Conservation (phyloP, 2,797 vertebrate genomes). For the Trachops cirrhosus region DNA sequence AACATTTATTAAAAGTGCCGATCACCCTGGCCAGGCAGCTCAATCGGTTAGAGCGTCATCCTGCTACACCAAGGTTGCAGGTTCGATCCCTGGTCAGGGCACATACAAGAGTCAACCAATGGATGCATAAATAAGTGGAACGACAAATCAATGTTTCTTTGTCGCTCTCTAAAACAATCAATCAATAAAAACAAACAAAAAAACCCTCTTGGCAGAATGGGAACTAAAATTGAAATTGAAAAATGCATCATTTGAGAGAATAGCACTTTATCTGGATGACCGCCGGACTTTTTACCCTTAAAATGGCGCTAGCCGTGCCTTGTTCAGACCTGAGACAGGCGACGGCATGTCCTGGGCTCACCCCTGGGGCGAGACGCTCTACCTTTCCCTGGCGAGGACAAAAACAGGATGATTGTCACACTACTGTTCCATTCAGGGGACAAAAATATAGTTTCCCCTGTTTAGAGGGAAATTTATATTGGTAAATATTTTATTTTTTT, state of each 20-base stretch:
- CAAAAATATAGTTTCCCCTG: slow-evolving; percentile 38
- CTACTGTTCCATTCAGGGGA: slow-evolving; percentile 12
- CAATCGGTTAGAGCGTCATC: background rate
- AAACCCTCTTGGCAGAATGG: no score
- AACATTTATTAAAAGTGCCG: no score
- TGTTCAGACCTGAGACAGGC: slow-evolving; percentile 10
- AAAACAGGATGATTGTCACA: slow-evolving; percentile 32
- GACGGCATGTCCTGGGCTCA: background rate
- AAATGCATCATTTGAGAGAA: background rate
- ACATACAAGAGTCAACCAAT: background rate
- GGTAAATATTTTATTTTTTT: slow-evolving; percentile 49
- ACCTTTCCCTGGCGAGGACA: slow-evolving; percentile 36
- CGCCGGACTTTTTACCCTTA: background rate
- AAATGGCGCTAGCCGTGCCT: background rate
- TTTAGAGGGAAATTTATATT: slow-evolving; percentile 61
- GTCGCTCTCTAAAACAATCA: background rate
- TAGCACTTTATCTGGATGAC: background rate
- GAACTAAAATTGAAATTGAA: background rate
- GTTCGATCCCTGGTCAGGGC: background rate
- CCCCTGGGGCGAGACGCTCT: slow-evolving; percentile 52
- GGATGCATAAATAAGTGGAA: background rate
- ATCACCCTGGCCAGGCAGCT: background rate
- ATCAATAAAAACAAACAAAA: no score
- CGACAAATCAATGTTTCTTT: background rate
- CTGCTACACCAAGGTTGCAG: background rate